Percentiles rank a stretch among this genome's conserved stretches.
phyloP scores from a whole-genome alignment of 2,113 vertebrate species.

The Festucalex cinctus region DNA sequence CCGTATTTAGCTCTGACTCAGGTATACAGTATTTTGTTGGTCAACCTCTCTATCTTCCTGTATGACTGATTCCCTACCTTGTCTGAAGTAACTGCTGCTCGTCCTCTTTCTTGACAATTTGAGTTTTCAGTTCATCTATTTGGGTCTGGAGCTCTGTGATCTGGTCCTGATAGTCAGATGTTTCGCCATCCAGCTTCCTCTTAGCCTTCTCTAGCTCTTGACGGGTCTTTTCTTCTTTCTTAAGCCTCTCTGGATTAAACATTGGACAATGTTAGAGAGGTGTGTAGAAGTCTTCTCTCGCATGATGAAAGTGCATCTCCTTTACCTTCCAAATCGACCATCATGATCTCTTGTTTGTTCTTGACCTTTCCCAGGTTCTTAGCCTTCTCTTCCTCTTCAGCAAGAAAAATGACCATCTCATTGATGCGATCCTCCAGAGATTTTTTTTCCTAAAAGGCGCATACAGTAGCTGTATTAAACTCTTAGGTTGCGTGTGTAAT shows the following conservation, averaged over 20 bases:
- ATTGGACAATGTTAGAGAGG: background rate
- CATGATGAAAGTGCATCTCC: background rate
- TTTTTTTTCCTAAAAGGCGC: conserved; percentile 85
- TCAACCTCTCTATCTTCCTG: background rate
- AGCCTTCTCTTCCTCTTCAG: conserved; percentile 96
- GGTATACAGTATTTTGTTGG: background rate
- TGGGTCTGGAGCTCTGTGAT: conserved; percentile 92
- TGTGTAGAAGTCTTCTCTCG: background rate
- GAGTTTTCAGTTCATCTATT: conserved; percentile 88
- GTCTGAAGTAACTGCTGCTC: conserved; percentile 88
- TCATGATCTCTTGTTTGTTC: conserved; percentile 99
- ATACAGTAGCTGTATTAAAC: background rate
- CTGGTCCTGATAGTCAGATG: conserved; percentile 93
- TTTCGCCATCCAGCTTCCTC: conserved; percentile 94
- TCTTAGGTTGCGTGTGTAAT: background rate
- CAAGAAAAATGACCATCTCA: conserved; percentile 84
- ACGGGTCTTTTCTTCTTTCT: conserved; percentile 97
- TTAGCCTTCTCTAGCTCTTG: conserved; percentile 97
- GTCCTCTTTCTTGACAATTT: conserved; percentile 93
- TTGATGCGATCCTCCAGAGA: conserved; percentile 88
- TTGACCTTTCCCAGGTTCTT: conserved; percentile 93
- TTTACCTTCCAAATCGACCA: conserved; percentile 92
- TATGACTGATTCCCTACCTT: conserved; percentile 70
- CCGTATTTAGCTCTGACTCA: conserved; percentile 13
- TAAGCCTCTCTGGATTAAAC: conserved; percentile 81